These are phyloP conservation scores for Drosophila elegans DNA, from an alignment of 1,140 invertebrate species.

Conservation along the genomic window DNA sequence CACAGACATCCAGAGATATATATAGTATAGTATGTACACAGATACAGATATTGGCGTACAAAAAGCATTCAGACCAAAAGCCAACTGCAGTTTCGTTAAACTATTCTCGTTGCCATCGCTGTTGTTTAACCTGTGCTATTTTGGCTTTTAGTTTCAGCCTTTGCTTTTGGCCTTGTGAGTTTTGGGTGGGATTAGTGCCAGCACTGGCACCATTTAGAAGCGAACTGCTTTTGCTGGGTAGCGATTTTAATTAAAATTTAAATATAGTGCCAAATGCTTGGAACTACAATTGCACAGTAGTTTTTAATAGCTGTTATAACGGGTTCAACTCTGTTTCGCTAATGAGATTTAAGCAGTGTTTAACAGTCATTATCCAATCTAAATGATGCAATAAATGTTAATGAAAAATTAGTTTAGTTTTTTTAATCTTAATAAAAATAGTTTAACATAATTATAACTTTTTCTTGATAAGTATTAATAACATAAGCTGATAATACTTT, in stretches of 20 bases:
- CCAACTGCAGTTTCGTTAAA: slow-evolving; percentile 63
- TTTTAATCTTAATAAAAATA: too few species aligned
- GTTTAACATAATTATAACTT: too few species aligned
- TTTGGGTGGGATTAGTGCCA: slow-evolving; percentile 45
- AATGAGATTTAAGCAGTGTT: slow-evolving; percentile 4
- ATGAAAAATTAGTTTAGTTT: too few species aligned
- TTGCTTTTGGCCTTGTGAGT: slow-evolving; percentile 9
- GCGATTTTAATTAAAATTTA: slow-evolving; percentile 60
- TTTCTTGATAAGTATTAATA: too few species aligned
- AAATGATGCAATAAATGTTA: too few species aligned
- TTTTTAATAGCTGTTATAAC: slow-evolving; percentile 14
- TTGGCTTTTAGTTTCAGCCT: slow-evolving; percentile 18
- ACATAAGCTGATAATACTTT: too few species aligned
- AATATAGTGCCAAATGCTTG: slow-evolving; percentile 28
- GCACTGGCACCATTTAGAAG: slow-evolving; percentile 41
- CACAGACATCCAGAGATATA: slow-evolving; percentile 37
- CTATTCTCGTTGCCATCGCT: slow-evolving; percentile 30
- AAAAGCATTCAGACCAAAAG: slow-evolving; percentile 41
- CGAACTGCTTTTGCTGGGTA: slow-evolving; percentile 25
- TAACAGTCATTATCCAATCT: background rate
- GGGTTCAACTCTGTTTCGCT: background rate
- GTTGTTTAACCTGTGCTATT: slow-evolving; percentile 50
- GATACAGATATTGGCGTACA: slow-evolving; percentile 2
- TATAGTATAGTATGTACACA: slow-evolving; percentile 3
- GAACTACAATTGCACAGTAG: slow-evolving; percentile 12